These are phyloP conservation scores for Balanococcus diminutus DNA, from an alignment of 2,888 invertebrate genomes.

Conservation along the genomic window DNA sequence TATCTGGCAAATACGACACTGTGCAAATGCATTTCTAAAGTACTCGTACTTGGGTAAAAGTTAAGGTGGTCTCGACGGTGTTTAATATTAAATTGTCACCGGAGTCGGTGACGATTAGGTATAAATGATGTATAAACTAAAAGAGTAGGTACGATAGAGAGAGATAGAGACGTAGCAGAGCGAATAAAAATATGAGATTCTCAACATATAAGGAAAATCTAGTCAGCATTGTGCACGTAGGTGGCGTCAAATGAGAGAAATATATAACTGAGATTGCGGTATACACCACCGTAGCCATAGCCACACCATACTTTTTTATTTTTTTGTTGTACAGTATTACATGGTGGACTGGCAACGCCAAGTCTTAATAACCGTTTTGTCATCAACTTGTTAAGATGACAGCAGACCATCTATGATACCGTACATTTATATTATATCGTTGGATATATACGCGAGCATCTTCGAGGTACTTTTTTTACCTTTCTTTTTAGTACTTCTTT, in stretches of 20 bases:
- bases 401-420: conserved; percentile 35
- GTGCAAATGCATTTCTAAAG: too few relatives aligned
- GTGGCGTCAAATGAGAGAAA: conserved; percentile 15
- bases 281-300: background rate
- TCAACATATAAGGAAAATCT: background rate
- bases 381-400: conserved; percentile 37
- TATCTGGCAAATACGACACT: too few relatives aligned
- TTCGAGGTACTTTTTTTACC: background rate
- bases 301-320: background rate
- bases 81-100: background rate
- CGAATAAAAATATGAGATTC: background rate
- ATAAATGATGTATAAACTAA: background rate
- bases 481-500: background rate
- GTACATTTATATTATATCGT: conserved; percentile 36
- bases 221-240: background rate
- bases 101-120: background rate
- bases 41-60: too few relatives aligned
- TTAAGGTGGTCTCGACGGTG: background rate
- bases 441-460: background rate
- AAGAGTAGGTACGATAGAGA: too few relatives aligned
- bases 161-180: background rate
- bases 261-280: background rate
- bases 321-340: background rate
- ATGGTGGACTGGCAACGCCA: background rate
- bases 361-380: conserved; percentile 40